Evolutionary conservation across 2,888 invertebrate genomes (phyloP).

Genomic region (Metacarcinus magister): DNA sequence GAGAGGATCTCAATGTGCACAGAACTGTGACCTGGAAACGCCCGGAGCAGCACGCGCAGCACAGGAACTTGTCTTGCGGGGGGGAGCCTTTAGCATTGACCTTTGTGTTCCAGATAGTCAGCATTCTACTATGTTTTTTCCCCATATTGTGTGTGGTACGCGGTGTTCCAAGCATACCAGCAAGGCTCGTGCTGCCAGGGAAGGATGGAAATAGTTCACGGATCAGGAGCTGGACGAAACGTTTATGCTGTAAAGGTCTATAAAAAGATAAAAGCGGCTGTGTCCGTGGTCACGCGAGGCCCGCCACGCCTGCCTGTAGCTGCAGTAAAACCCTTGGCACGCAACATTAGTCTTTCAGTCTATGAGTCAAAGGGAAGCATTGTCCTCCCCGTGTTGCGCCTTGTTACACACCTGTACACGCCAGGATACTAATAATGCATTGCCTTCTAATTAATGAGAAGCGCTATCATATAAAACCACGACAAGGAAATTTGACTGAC

Average conservation of each 20-base stretch:
- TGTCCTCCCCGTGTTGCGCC: neutral
- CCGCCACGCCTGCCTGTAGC: neutral
- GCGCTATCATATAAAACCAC: neutral
- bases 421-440: neutral
- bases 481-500: neutral
- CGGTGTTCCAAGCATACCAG: neutral
- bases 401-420: neutral
- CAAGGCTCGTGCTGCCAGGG: neutral
- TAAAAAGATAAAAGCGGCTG: constrained; percentile 29
- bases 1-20: neutral
- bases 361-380: neutral
- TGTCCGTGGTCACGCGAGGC: neutral
- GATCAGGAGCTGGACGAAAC: neutral
- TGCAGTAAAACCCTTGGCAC: neutral
- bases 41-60: neutral
- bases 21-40: neutral
- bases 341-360: neutral
- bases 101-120: neutral
- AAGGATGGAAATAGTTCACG: neutral
- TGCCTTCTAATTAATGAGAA: neutral
- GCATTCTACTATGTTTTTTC: neutral
- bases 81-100: too few relatives aligned
- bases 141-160: neutral
- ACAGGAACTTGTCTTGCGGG: neutral
- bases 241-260: neutral